Percentiles rank a stretch among this genome's conserved stretches.
phyloP scores from a whole-genome alignment of 2,797 vertebrate species.

The Trachops cirrhosus region DNA sequence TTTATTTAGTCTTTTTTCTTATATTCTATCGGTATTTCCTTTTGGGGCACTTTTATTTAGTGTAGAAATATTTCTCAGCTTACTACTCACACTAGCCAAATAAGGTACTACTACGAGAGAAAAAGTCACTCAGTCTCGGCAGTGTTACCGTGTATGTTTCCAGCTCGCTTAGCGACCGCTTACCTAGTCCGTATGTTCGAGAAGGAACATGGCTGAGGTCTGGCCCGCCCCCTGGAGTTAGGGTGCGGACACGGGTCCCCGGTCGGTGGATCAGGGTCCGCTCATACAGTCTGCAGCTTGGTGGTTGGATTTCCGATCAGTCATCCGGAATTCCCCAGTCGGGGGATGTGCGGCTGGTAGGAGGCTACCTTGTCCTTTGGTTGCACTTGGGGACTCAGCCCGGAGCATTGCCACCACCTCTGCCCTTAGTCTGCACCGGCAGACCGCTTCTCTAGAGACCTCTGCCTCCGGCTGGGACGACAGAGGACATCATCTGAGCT shows the following conservation, averaged over 20 bases:
- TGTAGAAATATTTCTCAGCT: slow-evolving; percentile 14
- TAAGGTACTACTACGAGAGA: background rate
- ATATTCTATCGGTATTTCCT: background rate
- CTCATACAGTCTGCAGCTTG: background rate
- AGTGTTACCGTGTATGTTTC: background rate
- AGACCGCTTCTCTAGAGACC: background rate
- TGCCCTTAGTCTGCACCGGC: background rate
- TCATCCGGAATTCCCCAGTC: background rate
- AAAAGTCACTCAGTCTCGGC: background rate
- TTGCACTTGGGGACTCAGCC: background rate
- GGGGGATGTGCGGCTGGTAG: background rate
- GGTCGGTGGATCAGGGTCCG: rapidly evolving
- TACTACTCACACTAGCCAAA: background rate
- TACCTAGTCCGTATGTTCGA: background rate
- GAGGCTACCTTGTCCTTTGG: background rate
- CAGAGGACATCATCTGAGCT: background rate
- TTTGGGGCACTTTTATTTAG: background rate
- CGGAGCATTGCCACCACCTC: background rate
- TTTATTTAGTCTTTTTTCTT: background rate
- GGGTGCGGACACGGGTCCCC: background rate
- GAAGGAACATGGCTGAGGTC: background rate
- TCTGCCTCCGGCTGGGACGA: background rate
- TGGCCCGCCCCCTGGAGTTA: background rate
- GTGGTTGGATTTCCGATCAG: background rate
- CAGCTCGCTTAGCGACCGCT: background rate